phyloP scores from a whole-genome alignment of 1,140 invertebrate genomes.

The Megalonaias nervosa region DNA sequence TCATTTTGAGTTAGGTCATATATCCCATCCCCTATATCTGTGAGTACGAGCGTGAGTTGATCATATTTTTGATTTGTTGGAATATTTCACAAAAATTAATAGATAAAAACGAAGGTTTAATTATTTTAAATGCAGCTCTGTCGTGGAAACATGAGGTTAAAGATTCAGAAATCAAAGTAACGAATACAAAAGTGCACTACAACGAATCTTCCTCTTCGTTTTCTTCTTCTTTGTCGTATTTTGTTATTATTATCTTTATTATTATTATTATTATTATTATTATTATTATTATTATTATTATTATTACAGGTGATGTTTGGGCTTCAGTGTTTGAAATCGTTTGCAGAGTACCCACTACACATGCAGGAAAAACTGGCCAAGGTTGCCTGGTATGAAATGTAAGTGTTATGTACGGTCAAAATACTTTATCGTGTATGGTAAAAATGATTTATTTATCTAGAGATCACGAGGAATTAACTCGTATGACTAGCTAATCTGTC shows the following conservation, averaged over 20 bases:
- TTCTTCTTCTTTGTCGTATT: not conserved
- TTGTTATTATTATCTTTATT: not conserved
- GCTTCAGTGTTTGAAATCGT: constrained; percentile 63
- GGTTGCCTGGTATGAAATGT: constrained; percentile 68
- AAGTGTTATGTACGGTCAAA: constrained; percentile 36
- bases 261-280: constrained; percentile 5
- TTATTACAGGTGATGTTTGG: constrained; percentile 63
- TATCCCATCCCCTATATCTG: no score
- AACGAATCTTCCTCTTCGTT: not conserved
- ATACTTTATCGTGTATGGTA: no score
- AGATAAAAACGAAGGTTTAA: no score
- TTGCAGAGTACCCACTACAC: constrained; percentile 69
- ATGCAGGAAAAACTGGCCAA: constrained; percentile 69
- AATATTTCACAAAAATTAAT: no score
- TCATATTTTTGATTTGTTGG: no score
- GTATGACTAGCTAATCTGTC: no score
- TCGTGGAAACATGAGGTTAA: no score
- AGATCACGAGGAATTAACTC: no score
- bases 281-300: not conserved
- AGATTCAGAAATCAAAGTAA: not conserved
- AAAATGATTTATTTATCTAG: no score
- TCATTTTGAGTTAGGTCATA: no score
- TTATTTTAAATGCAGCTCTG: no score
- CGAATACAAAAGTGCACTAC: not conserved
- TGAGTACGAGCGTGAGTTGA: no score